Percentiles rank a stretch among this genome's conserved stretches.
These are phyloP conservation scores for Diprion similis DNA, from an alignment of 1,140 invertebrate genomes.

Conservation along the genomic window DNA sequence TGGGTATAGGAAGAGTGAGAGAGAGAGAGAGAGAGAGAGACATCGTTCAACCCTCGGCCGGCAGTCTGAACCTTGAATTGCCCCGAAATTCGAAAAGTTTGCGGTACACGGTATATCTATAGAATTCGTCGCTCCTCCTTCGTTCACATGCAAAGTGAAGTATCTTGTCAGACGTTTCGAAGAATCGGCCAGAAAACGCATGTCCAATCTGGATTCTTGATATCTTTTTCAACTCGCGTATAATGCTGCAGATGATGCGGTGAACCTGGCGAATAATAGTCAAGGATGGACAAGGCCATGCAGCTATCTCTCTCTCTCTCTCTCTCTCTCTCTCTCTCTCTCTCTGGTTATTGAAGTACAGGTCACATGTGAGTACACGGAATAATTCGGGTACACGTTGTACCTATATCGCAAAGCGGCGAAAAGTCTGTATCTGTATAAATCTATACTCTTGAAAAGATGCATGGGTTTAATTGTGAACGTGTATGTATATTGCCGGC, in stretches of 20 bases:
- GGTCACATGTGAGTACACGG: neutral
- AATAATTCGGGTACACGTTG: too few species aligned
- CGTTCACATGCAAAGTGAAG: neutral
- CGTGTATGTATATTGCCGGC: neutral
- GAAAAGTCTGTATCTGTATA: too few species aligned
- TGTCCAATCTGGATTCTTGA: slow-evolving; percentile 1
- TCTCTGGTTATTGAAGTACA: neutral
- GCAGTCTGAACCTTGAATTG: neutral
- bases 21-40: neutral
- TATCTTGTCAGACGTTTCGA: neutral
- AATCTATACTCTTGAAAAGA: too few species aligned
- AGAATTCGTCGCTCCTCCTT: neutral
- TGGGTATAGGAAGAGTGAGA: too few species aligned
- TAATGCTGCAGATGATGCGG: neutral
- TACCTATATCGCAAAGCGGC: too few species aligned
- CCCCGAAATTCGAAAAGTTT: neutral
- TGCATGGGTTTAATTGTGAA: too few species aligned
- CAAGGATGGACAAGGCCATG: neutral
- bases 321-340: neutral
- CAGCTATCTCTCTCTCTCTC: neutral
- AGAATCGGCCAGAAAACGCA: neutral
- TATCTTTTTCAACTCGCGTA: neutral
- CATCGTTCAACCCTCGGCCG: neutral
- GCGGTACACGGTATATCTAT: neutral
- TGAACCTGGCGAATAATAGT: neutral